These are phyloP conservation scores for Tupiocoris notatus DNA, from an alignment of 2,888 invertebrate genomes.

Conservation along the genomic window DNA sequence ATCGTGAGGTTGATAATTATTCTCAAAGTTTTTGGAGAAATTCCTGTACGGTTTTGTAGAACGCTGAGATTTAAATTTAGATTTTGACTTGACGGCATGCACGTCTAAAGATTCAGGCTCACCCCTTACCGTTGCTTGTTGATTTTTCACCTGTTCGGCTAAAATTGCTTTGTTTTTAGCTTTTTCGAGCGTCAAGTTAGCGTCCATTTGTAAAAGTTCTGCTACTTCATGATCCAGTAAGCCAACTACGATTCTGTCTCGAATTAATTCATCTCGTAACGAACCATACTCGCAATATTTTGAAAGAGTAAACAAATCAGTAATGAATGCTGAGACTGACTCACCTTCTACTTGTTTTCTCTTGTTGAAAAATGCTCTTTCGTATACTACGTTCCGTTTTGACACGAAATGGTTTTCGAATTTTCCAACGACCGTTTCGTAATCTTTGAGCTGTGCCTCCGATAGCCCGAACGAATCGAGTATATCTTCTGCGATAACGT, in stretches of 20 bases:
- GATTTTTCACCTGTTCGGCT: conserved; percentile 20
- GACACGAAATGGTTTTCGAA: conserved; percentile 46
- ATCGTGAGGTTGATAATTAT: neutral
- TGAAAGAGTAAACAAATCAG: conserved; percentile 44
- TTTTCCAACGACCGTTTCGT: conserved; percentile 1
- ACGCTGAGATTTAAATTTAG: neutral
- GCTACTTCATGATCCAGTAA: neutral
- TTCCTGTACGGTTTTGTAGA: neutral
- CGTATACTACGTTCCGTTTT: conserved; percentile 49
- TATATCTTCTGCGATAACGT: conserved; percentile 25
- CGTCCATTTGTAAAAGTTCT: neutral
- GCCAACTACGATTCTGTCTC: conserved; percentile 50
- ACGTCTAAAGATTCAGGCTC: neutral
- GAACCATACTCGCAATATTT: conserved; percentile 48
- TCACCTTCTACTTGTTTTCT: conserved; percentile 21
- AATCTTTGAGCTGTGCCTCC: conserved; percentile 11
- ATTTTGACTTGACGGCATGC: neutral
- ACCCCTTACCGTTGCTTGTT: conserved; percentile 3
- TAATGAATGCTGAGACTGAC: conserved; percentile 15
- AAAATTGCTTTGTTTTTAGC: neutral
- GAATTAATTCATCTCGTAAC: conserved; percentile 49
- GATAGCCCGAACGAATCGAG: conserved; percentile 16
- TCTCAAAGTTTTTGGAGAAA: neutral
- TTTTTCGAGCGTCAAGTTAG: neutral
- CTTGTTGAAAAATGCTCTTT: conserved; percentile 47